Evolutionary conservation across 2,797 vertebrate genomes (phyloP).

Genomic region (Ibycter americanus): DNA sequence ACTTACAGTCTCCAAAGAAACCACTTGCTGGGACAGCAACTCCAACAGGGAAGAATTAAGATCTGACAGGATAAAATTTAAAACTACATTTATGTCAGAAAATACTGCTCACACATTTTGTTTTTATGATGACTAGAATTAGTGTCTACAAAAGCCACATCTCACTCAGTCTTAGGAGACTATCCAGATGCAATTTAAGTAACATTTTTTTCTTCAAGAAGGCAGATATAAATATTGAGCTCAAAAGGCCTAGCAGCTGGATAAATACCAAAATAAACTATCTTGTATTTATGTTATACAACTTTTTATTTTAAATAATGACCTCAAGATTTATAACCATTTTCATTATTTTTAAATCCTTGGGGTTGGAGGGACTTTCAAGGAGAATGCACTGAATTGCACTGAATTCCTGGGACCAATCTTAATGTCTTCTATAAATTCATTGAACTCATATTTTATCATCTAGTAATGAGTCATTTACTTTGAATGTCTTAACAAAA

Average conservation of each 20-base stretch:
- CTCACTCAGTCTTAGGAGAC: neutral
- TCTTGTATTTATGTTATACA: neutral
- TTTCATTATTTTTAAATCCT: neutral
- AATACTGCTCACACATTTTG: neutral
- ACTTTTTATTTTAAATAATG: neutral
- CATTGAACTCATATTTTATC: neutral
- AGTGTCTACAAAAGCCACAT: neutral
- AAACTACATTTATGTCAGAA: neutral
- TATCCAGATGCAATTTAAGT: neutral
- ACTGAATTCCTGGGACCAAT: neutral
- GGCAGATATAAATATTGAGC: neutral
- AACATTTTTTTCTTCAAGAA: neutral
- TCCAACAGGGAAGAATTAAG: neutral
- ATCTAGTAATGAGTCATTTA: neutral
- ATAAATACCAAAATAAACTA: neutral
- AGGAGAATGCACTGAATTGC: neutral
- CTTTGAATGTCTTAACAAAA: neutral
- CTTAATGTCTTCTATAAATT: neutral
- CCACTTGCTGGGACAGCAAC: neutral
- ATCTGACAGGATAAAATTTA: neutral
- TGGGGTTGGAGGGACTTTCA: neutral
- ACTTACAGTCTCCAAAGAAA: neutral
- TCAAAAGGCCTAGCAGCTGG: neutral
- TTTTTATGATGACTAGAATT: neutral
- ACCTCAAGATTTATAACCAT: neutral